phyloP scores from a whole-genome alignment of 2,113 vertebrate genomes.

The Arizona elegans region DNA sequence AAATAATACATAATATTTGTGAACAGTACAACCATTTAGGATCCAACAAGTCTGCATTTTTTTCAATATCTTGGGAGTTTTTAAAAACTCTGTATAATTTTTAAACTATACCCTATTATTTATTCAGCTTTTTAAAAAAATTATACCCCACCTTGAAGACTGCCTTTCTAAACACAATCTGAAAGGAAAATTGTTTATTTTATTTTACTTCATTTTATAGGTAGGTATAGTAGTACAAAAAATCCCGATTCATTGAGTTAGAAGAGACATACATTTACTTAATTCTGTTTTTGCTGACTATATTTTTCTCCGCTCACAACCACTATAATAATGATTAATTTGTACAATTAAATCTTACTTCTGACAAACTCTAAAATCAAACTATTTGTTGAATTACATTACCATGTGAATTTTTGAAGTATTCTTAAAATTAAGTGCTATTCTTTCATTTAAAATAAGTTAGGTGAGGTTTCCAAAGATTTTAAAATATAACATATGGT shows the following conservation, averaged over 20 bases:
- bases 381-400: conserved; percentile 26
- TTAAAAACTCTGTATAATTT: not conserved
- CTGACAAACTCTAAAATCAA: conserved; percentile 31
- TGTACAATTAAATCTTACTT: conserved; percentile 16
- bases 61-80: not conserved
- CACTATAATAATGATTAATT: not conserved
- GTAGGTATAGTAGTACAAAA: not conserved
- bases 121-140: not conserved
- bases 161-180: not conserved
- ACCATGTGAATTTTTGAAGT: conserved; percentile 21
- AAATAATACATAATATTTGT: not conserved
- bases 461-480: conserved; percentile 8
- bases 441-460: conserved; percentile 31
- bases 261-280: conserved; percentile 19
- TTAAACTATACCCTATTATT: not conserved
- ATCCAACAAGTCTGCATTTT: not conserved
- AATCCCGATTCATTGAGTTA: not conserved
- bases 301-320: conserved; percentile 14
- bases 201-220: not conserved
- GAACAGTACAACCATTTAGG: not conserved
- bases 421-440: not conserved
- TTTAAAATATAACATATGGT: not conserved
- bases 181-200: not conserved
- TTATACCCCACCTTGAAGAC: not conserved
- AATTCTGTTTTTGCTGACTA: conserved; percentile 5